Evolutionary conservation across 2,888 invertebrate species (phyloP).

Genomic region (Chymomyza amoena): DNA sequence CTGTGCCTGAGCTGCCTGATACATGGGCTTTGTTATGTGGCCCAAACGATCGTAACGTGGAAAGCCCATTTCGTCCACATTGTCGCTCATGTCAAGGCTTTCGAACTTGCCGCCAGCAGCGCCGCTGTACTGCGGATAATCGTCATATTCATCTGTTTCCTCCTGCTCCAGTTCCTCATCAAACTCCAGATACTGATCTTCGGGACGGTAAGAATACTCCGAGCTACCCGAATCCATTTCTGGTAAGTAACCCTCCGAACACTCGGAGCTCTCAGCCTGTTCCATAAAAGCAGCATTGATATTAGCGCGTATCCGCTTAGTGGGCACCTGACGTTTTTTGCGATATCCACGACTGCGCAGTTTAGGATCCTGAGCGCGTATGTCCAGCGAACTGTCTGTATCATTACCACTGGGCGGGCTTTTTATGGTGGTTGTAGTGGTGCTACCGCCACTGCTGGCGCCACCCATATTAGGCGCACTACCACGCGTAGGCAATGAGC

Average conservation of each 20-base stretch:
- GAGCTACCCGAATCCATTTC: constrained; percentile 83
- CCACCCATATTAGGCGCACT: background rate
- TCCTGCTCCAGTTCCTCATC: constrained; percentile 78
- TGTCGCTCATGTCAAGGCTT: constrained; percentile 83
- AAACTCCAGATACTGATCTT: constrained; percentile 77
- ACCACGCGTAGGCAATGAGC: constrained; percentile 80
- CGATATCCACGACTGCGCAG: constrained; percentile 85
- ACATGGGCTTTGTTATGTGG: constrained; percentile 79
- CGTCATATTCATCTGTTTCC: constrained; percentile 81
- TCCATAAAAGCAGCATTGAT: constrained; percentile 76
- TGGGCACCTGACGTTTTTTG: constrained; percentile 82
- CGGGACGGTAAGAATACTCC: constrained; percentile 81
- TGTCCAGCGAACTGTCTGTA: constrained; percentile 85
- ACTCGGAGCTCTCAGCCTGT: constrained; percentile 82
- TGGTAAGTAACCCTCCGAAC: constrained; percentile 85
- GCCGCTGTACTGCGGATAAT: constrained; percentile 79
- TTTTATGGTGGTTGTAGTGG: constrained; percentile 81
- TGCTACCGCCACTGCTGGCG: constrained; percentile 1
- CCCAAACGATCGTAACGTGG: constrained; percentile 83
- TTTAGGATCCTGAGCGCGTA: constrained; percentile 83
- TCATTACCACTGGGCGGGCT: constrained; percentile 88
- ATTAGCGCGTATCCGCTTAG: constrained; percentile 75
- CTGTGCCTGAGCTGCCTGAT: constrained; percentile 48
- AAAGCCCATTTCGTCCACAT: constrained; percentile 84
- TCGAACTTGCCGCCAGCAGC: constrained; percentile 79